These are phyloP conservation scores for Odontocolon sp. DNA, from an alignment of 2,888 invertebrate genomes.

Conservation along the genomic window DNA sequence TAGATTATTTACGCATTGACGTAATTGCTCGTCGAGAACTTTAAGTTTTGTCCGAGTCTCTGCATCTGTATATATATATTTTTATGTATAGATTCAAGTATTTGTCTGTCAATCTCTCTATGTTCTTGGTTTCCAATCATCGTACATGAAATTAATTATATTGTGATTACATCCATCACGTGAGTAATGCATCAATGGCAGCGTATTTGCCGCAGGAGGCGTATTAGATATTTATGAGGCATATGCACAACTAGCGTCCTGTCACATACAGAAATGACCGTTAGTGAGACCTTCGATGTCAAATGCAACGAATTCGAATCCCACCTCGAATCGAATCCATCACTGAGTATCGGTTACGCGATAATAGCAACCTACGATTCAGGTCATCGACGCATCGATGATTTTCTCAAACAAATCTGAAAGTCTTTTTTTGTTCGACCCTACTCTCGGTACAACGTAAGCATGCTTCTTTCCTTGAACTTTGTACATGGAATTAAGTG, in stretches of 20 bases:
- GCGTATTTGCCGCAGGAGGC: not conserved
- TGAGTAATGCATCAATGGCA: not conserved
- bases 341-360: not conserved
- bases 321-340: not conserved
- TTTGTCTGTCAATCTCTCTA: too few species aligned
- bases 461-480: not conserved
- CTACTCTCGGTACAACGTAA: not conserved
- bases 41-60: too few species aligned
- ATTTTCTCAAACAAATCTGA: constrained; percentile 24
- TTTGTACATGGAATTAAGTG: not conserved
- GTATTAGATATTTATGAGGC: not conserved
- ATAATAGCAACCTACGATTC: constrained; percentile 25
- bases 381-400: constrained; percentile 39
- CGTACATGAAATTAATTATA: not conserved
- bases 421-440: constrained; percentile 18
- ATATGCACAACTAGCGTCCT: not conserved
- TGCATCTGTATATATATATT: too few species aligned
- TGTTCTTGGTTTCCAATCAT: too few species aligned
- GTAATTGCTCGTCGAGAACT: too few species aligned
- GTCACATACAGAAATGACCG: not conserved
- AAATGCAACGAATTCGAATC: not conserved
- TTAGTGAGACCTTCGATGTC: constrained; percentile 11
- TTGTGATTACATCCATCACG: not conserved
- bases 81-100: too few species aligned
- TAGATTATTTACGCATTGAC: too few species aligned